Evolutionary conservation across 2,888 invertebrate genomes (phyloP), one percentile per base, ranked within the genome.

Genomic region (Conchocele bisecta): DNA sequence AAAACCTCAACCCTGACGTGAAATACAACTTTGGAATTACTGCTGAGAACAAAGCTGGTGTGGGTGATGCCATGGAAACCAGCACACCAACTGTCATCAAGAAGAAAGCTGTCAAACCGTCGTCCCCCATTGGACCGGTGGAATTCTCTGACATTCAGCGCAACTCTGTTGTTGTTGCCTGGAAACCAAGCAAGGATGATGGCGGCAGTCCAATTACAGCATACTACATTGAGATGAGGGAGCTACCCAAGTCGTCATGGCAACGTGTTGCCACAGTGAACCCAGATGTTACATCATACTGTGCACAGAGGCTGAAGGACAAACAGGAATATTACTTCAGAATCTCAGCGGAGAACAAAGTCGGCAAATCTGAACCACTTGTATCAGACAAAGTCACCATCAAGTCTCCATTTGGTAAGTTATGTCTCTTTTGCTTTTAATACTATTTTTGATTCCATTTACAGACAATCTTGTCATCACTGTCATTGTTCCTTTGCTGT

Each of bases 221-320:
- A 17, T 91, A 91, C 79, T 72, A 86, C 66, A 75, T 91, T 17
- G 91, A 91, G 69, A 86, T 84, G 60, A 78, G 86, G 11, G 88
- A 89, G 35, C 73, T 83, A 9, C 83, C 83, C 46, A 86, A 85
- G 41, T 81, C 84, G 15, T 95, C 97, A 71, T 89, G 88, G 87
- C 93, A 97, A 89, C 93, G 96, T 63, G 97, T 97, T 75, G 95
- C 96, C 90, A 96, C 96, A 86, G 97, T 98, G 95, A 97, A 97
- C 91, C 72, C 89, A 11, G 81, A 85, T 57, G 81, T 88, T 50
- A 86, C 85, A 48, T 78, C 82, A 17, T 88, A 85, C 84, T 79
- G 80, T 44, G 88, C 87, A 6, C 86, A 85, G 59, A 86, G 88
- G 51, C 82, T 91, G 57, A 83, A 82, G 50, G 85, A 84, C 17